Conservation (phyloP, 2,797 vertebrate species). For the Merluccius polli region DNA sequence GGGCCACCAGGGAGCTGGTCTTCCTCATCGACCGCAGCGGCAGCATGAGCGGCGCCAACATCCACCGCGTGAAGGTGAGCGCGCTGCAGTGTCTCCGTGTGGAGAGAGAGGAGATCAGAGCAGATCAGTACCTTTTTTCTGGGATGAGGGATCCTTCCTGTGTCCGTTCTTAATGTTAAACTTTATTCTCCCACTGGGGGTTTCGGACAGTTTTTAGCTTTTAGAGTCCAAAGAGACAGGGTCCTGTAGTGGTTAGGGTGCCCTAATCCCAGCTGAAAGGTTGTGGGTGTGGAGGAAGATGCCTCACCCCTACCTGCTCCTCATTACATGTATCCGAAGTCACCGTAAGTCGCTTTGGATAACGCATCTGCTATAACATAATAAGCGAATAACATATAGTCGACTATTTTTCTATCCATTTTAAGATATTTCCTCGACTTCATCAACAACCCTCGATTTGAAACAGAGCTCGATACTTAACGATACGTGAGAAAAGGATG, state of each 20-base stretch:
- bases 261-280: not conserved
- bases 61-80: constrained; percentile 80
- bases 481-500: not conserved
- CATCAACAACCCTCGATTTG: not conserved
- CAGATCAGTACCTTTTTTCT: too few relatives aligned
- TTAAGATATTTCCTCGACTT: not conserved
- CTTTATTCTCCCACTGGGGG: not conserved
- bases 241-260: too few relatives aligned
- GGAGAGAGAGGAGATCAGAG: not conserved
- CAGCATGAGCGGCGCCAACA: constrained; percentile 66
- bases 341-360: not conserved
- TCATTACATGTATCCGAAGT: not conserved
- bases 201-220: not conserved
- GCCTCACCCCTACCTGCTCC: not conserved
- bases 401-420: not conserved
- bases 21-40: constrained; percentile 83
- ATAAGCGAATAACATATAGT: not conserved
- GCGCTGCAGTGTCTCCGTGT: not conserved
- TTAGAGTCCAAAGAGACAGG: not conserved
- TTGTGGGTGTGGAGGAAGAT: not conserved
- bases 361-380: not conserved
- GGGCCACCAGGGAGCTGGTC: constrained; percentile 83
- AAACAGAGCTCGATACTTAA: not conserved
- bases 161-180: not conserved
- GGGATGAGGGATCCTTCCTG: too few relatives aligned